Evolutionary conservation across 2,797 vertebrate species (phyloP), one percentile per base, ranked within the genome.

Genomic region (Aulostomus chinensis): DNA sequence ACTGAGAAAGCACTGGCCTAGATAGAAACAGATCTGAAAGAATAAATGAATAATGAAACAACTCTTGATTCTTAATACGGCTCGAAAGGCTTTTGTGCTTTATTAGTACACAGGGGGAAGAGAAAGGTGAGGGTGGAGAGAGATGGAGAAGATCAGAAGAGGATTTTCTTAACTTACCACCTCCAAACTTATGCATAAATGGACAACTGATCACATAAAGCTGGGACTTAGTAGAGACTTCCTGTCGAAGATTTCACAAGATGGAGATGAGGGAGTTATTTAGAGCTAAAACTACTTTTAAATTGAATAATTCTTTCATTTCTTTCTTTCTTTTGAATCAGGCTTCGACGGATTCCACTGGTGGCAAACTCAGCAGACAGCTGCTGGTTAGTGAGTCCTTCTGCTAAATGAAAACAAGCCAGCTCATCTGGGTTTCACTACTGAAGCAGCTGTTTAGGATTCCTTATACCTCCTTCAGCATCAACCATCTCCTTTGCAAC

Each of bases 41-140:
- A 88, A 86, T 88, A 76, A 62, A 85, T 88, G 72, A 85, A 88
- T 88, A 84, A 83, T 74, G 62, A 74, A 86, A 77, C 46, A 54
- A 73, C 57, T 58, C 42, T 48, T 60, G 48, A 53, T 82, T 75
- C 62, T 63, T 65, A 67, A 72, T 78, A 73, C 48, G 12, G 25
- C 41, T 80, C 53, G 37, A 33, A 73, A 72, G 52, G 41, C 46
- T 66, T 80, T 76, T 71, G 63, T 70, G 54, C 62, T 66, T 83
- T 56, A 78, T 70, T 64, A 38, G 57, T 58, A 34, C 43, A 60
- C 28, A 29, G 14, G 24, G 26, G 25, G 32, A 45, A 57, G 34
- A 48, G 28, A n/a, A n/a, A 74, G 64, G 73, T 65, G 24, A 67
- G 12, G 43, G 10, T 32, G 18, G 31, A 45, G 29, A 62, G 30